Evolutionary conservation across 2,113 vertebrate species (phyloP).

Genomic region (Panurus biarmicus): DNA sequence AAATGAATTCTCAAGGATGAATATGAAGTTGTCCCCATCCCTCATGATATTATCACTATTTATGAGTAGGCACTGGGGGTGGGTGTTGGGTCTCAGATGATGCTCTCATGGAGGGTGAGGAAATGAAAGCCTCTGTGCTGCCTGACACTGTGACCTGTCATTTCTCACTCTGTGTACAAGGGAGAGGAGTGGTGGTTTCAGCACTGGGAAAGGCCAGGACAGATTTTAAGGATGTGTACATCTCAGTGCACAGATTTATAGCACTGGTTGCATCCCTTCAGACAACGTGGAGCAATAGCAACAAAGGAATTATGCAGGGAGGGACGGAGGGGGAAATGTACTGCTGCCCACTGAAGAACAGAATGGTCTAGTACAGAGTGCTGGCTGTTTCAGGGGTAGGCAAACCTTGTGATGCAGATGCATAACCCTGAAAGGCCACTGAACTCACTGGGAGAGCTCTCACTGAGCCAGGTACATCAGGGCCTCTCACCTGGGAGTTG

Average conservation of each 20-base stretch:
- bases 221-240: not conserved
- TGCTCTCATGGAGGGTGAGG: not conserved
- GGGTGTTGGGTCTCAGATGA: not conserved
- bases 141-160: not conserved
- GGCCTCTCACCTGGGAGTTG: not conserved
- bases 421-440: not conserved
- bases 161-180: not conserved
- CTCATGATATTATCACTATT: conserved; percentile 4
- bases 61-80: not conserved
- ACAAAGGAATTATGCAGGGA: not conserved
- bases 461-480: no score
- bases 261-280: not conserved
- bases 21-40: not conserved
- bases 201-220: not conserved
- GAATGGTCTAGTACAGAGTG: not conserved
- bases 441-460: not conserved
- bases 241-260: not conserved
- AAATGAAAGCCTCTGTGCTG: not conserved
- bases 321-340: not conserved
- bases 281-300: not conserved
- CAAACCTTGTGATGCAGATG: not conserved
- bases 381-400: not conserved
- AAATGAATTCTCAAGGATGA: conserved; percentile 32
- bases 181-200: not conserved
- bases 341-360: not conserved